These are phyloP conservation scores for Mesopsocus fuscifrons DNA, from an alignment of 2,888 invertebrate genomes.

Conservation along the genomic window DNA sequence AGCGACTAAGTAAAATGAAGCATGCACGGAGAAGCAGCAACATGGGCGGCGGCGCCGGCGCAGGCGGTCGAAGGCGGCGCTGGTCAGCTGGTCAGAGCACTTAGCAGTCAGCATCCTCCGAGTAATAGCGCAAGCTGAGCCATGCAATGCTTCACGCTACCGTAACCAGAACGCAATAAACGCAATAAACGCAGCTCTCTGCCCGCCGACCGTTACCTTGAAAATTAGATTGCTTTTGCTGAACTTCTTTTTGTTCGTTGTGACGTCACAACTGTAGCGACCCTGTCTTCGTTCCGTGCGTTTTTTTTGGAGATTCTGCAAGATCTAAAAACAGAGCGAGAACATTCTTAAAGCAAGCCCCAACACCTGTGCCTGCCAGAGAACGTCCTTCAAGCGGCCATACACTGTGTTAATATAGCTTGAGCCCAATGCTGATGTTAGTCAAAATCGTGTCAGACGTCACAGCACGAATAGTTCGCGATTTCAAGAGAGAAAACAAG, in stretches of 20 bases:
- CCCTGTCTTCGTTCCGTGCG: constrained; percentile 85
- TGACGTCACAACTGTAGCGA: constrained; percentile 84
- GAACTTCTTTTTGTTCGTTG: constrained; percentile 77
- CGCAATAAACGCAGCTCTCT: no score
- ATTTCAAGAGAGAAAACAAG: no score
- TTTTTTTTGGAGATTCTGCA: constrained; percentile 98
- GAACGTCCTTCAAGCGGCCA: no score
- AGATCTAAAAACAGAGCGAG: constrained; percentile 88
- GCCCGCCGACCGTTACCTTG: constrained; percentile 84
- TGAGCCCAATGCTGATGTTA: no score
- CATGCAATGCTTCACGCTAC: no score
- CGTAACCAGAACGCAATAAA: no score
- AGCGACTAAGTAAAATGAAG: neutral
- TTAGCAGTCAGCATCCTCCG: neutral
- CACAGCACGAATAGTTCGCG: no score
- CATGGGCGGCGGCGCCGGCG: no score
- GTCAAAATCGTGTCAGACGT: no score
- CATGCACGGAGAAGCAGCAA: neutral
- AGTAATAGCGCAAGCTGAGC: neutral
- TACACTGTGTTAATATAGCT: no score
- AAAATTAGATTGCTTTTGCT: constrained; percentile 96
- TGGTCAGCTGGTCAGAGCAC: no score
- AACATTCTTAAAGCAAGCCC: constrained; percentile 58
- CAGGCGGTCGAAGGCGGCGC: no score
- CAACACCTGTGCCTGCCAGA: constrained; percentile 11